Conservation (phyloP, 2,797 vertebrate species). For the Aphelocoma californica region DNA sequence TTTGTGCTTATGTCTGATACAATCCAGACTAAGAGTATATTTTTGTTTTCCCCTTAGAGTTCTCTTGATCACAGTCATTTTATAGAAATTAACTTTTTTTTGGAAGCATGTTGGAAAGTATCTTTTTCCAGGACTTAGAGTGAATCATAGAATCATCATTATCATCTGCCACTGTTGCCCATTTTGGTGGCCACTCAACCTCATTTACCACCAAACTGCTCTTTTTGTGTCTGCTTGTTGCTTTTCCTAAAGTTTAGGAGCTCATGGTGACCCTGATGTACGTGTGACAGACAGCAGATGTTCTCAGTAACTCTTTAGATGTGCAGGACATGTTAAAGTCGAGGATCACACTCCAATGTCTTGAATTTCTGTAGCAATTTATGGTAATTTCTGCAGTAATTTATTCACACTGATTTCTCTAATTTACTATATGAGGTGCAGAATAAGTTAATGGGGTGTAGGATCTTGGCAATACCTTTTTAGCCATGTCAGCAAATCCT, state of each 20-base stretch:
- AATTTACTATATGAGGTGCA: not conserved
- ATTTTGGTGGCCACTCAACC: not conserved
- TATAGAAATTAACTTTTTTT: not conserved
- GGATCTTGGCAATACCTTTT: not conserved
- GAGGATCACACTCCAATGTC: not conserved
- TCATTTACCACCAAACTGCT: not conserved
- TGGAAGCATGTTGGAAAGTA: not conserved
- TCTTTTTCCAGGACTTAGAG: not conserved
- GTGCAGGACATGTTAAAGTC: not conserved
- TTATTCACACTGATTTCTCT: not conserved
- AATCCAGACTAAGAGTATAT: not conserved
- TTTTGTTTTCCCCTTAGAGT: not conserved
- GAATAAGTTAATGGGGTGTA: not conserved
- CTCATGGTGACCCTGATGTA: not conserved
- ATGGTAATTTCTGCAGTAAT: not conserved
- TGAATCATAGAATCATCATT: not conserved
- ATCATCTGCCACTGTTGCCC: not conserved
- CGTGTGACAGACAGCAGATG: fast-evolving
- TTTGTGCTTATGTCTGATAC: not conserved
- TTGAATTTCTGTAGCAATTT: not conserved
- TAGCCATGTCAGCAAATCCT: not conserved
- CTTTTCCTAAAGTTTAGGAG: not conserved
- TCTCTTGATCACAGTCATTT: not conserved
- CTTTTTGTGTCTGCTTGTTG: not conserved
- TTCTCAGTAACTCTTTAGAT: not conserved